Conservation (phyloP, 1,140 invertebrate genomes). For the Globodera ellingtonae region DNA sequence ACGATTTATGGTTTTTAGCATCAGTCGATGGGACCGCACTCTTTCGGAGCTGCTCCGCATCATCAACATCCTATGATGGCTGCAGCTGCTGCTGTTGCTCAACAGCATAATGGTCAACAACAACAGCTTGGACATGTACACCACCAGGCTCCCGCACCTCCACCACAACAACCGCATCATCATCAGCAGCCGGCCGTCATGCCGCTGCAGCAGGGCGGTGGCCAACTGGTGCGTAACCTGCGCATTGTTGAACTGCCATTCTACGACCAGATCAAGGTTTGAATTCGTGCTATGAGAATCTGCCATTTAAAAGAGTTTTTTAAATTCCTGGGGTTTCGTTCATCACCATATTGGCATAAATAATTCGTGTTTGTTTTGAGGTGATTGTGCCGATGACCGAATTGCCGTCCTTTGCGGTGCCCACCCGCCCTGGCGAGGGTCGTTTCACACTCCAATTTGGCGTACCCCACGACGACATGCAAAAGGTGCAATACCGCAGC, state of each 20-base stretch:
- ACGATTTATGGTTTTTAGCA: not conserved
- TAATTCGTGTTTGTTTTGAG: conserved; percentile 15
- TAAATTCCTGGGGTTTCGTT: not conserved
- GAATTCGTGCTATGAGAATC: not conserved
- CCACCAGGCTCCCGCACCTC: not conserved
- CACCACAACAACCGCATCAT: not conserved
- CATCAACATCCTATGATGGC: not conserved
- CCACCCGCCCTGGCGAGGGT: conserved; percentile 32
- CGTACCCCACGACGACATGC: conserved; percentile 28
- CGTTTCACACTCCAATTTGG: conserved; percentile 7
- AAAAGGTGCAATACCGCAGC: conserved; percentile 20
- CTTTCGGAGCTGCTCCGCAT: not conserved
- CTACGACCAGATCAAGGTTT: conserved; percentile 35
- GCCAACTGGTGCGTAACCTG: conserved; percentile 21
- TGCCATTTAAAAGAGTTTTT: too few species aligned
- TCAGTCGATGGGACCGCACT: not conserved
- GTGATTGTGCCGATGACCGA: conserved; percentile 36
- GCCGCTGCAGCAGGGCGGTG: not conserved
- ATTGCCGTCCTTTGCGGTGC: conserved; percentile 33
- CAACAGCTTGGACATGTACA: not conserved
- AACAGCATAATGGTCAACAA: not conserved
- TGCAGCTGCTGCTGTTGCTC: not conserved
- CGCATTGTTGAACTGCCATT: conserved; percentile 36
- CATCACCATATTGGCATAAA: not conserved
- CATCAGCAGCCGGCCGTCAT: conserved; percentile 1